Conservation (phyloP, 2,888 invertebrate species). For the Tetheella fluctuosa region DNA sequence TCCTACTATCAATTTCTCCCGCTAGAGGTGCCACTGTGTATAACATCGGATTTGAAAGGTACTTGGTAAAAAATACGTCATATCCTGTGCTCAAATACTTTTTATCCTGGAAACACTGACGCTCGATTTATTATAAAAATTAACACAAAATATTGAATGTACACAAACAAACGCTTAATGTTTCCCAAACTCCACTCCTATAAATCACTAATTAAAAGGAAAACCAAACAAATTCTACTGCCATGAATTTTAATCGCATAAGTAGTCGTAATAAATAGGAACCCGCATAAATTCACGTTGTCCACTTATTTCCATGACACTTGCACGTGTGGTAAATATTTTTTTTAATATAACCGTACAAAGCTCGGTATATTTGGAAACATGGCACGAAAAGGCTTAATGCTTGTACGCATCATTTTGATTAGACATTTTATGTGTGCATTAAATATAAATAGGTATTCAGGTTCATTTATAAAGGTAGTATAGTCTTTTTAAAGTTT, state of each 20-base stretch:
- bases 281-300: background rate
- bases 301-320: slow-evolving; percentile 9
- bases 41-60: no score
- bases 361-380: background rate
- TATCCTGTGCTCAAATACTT: no score
- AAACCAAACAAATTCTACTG: background rate
- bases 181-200: background rate
- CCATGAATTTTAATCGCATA: background rate
- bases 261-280: slow-evolving; percentile 4
- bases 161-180: no score
- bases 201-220: slow-evolving; percentile 3
- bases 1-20: no score
- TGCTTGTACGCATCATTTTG: background rate
- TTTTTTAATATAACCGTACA: slow-evolving; percentile 1
- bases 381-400: background rate
- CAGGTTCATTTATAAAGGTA: no score
- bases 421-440: background rate
- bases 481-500: no score
- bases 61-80: no score
- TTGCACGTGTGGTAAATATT: slow-evolving; percentile 6
- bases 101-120: no score
- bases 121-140: no score
- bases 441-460: background rate
- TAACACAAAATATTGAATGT: no score
- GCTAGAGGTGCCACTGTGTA: no score